A percentile compares a stretch with the other conserved stretches of the same genome.
Conservation (phyloP, 2,888 invertebrate genomes). For the Scaptomyza cyrtandrae region DNA sequence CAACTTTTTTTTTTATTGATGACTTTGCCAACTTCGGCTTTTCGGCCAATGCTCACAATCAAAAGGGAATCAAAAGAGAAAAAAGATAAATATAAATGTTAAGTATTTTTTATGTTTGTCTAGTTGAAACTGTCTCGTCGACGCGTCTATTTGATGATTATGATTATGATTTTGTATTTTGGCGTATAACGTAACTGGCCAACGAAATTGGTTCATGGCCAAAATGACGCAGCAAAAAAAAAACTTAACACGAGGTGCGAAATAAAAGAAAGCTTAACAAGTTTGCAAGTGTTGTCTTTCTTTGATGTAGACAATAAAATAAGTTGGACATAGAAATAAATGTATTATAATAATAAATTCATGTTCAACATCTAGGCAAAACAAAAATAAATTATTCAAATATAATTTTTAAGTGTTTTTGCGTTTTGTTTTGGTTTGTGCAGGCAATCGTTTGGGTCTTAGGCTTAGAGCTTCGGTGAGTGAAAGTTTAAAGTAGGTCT, state of each 20-base stretch:
- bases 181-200: conserved; percentile 41
- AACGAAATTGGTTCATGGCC: conserved; percentile 56
- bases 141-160: conserved; percentile 31
- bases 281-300: conserved; percentile 27
- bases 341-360: conserved; percentile 8
- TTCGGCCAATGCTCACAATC: conserved; percentile 6
- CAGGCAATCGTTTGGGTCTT: conserved; percentile 4
- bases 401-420: conserved; percentile 3
- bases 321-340: conserved; percentile 8
- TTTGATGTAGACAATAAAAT: conserved; percentile 11
- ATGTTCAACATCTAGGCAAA: conserved; percentile 19
- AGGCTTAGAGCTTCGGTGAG: conserved; percentile 32
- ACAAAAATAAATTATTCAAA: conserved; percentile 3
- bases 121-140: conserved; percentile 40
- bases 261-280: conserved; percentile 63
- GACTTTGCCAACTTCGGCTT: conserved; percentile 59
- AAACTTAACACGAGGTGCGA: conserved; percentile 13
- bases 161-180: conserved; percentile 31
- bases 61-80: conserved; percentile 8
- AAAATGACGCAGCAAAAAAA: conserved; percentile 26
- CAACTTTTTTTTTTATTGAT: conserved; percentile 47
- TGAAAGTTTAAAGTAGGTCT: conserved; percentile 30
- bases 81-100: conserved; percentile 5
- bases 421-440: neutral
- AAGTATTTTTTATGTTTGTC: too few relatives aligned